Conservation (phyloP, 2,888 invertebrate genomes). For the Rhynchonema sp. region DNA sequence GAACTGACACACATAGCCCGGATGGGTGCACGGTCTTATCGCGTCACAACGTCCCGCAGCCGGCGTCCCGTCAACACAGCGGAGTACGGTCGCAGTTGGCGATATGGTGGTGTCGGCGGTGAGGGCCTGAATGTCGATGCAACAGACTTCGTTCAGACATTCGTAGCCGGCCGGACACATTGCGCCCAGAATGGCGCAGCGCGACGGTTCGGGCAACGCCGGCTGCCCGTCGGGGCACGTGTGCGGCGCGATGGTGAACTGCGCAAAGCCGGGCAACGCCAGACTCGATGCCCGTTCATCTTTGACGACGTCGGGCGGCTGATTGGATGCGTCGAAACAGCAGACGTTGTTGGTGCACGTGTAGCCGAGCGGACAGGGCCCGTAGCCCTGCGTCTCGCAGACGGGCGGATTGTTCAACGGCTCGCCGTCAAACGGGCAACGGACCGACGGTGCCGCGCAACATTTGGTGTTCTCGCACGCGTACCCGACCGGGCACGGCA, state of each 20-base stretch:
- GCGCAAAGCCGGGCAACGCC: neutral
- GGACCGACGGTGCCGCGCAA: neutral
- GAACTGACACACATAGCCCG: slow-evolving; percentile 9
- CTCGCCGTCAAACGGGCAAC: neutral
- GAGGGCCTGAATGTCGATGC: neutral
- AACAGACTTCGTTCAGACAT: neutral
- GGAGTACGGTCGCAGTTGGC: neutral
- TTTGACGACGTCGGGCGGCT: no score
- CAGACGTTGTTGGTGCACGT: neutral
- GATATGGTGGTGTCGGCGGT: neutral
- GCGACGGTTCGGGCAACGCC: neutral
- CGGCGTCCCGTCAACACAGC: neutral
- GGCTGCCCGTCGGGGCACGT: neutral
- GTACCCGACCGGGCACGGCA: no score
- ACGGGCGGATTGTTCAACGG: neutral
- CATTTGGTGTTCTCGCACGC: no score
- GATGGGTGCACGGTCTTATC: neutral
- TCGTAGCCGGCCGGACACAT: neutral
- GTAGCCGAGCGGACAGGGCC: neutral
- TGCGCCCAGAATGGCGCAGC: neutral
- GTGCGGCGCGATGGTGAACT: neutral
- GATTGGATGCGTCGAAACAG: neutral
- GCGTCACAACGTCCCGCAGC: neutral
- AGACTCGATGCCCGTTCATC: no score
- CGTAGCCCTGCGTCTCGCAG: neutral